These are phyloP conservation scores for Tenthredo distinguenda DNA, from an alignment of 2,888 invertebrate species.

Conservation along the genomic window DNA sequence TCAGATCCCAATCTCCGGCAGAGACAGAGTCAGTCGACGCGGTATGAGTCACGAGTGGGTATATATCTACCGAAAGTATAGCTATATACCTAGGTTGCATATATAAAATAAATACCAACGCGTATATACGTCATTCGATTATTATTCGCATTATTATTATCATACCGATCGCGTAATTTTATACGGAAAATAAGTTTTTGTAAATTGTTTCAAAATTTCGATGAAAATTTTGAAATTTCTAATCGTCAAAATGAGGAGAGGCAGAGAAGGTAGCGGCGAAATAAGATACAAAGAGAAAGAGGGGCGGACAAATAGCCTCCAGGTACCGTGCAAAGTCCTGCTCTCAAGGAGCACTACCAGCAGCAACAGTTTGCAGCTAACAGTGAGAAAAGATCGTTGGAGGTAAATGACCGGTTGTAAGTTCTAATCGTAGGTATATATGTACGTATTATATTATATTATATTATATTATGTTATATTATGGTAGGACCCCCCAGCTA, in stretches of 20 bases:
- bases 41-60: slow-evolving; percentile 40
- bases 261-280: not conserved
- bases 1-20: slow-evolving; percentile 69
- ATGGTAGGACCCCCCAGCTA: slow-evolving; percentile 3
- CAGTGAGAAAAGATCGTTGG: slow-evolving; percentile 36
- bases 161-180: not conserved
- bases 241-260: not conserved
- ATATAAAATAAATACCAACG: not conserved
- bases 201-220: no score
- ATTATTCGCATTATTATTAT: not conserved
- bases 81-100: not conserved
- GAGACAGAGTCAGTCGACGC: slow-evolving; percentile 59
- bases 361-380: slow-evolving; percentile 13
- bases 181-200: no score
- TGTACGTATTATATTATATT: not conserved
- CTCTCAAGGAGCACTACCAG: not conserved
- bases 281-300: not conserved
- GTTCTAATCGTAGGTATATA: slow-evolving; percentile 9
- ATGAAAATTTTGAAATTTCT: not conserved
- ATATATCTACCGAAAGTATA: slow-evolving; percentile 36
- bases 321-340: slow-evolving; percentile 8
- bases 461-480: not conserved
- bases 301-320: not conserved
- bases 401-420: slow-evolving; percentile 36
- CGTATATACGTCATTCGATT: not conserved